These are phyloP conservation scores for Serinus canaria DNA, from an alignment of 2,113 vertebrate species.

Conservation along the genomic window DNA sequence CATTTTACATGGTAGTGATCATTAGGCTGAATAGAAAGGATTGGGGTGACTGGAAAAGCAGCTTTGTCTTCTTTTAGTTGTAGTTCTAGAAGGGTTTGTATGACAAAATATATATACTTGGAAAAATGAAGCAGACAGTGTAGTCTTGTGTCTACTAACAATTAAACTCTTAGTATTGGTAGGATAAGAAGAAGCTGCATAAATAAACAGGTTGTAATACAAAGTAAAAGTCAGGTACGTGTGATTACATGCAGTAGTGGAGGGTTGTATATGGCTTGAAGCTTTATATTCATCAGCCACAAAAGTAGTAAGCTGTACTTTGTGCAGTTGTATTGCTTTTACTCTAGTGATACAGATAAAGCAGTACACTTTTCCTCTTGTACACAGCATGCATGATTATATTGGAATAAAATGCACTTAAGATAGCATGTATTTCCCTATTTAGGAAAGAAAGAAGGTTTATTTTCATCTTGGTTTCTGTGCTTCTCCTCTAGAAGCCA, in stretches of 20 bases:
- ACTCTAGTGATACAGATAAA: not conserved
- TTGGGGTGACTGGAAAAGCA: not conserved
- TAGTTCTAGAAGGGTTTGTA: not conserved
- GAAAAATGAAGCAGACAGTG: not conserved
- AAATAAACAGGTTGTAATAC: not conserved
- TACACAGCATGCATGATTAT: not conserved
- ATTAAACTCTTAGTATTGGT: not conserved
- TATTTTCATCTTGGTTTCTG: not conserved
- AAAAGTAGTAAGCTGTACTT: not conserved
- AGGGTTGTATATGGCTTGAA: not conserved
- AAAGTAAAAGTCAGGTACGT: not conserved
- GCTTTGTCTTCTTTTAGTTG: not conserved
- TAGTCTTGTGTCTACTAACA: not conserved
- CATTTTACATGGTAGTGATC: not conserved
- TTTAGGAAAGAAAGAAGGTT: not conserved
- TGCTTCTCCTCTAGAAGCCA: not conserved
- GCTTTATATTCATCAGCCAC: not conserved
- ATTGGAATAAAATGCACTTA: not conserved
- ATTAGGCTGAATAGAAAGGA: not conserved
- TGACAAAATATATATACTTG: not conserved
- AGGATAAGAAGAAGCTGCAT: not conserved
- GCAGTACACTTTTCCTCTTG: not conserved
- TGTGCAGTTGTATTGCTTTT: not conserved
- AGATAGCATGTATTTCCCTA: not conserved
- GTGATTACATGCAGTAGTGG: not conserved